Evolutionary conservation across 2,797 vertebrate species (phyloP).

Genomic region (Schizopygopsis pylzovi): DNA sequence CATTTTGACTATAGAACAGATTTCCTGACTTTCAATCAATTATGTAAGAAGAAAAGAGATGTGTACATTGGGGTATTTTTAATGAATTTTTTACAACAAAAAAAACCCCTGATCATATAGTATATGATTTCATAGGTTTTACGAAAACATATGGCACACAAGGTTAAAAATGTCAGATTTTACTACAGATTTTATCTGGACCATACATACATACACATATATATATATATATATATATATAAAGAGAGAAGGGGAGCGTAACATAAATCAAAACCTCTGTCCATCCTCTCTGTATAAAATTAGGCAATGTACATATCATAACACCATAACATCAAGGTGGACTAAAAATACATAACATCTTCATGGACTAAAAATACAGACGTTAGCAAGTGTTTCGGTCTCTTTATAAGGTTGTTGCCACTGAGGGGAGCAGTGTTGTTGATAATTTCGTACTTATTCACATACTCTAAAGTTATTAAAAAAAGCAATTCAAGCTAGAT

Average conservation of each 20-base stretch:
- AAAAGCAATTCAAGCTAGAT: conserved; percentile 30
- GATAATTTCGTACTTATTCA: conserved; percentile 21
- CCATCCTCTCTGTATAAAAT: background rate
- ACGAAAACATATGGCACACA: too few relatives aligned
- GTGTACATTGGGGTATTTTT: too few relatives aligned
- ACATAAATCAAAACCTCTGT: background rate
- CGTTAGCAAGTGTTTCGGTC: background rate
- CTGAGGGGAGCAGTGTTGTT: conserved; percentile 46
- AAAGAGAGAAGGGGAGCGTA: background rate
- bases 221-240: background rate
- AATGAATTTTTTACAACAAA: too few relatives aligned
- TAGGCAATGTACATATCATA: background rate
- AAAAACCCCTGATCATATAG: too few relatives aligned
- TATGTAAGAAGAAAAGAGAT: too few relatives aligned
- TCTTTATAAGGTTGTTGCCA: conserved; percentile 21
- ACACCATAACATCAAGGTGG: background rate
- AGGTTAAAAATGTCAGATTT: too few relatives aligned
- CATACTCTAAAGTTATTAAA: conserved; percentile 36
- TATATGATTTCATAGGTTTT: too few relatives aligned
- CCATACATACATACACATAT: background rate
- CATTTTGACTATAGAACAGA: background rate
- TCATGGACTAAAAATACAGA: background rate
- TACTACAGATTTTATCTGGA: background rate
- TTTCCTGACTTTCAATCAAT: too few relatives aligned
- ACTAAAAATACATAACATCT: background rate